These are phyloP conservation scores for Catocala fraxini DNA, from an alignment of 2,888 invertebrate genomes.

Conservation along the genomic window DNA sequence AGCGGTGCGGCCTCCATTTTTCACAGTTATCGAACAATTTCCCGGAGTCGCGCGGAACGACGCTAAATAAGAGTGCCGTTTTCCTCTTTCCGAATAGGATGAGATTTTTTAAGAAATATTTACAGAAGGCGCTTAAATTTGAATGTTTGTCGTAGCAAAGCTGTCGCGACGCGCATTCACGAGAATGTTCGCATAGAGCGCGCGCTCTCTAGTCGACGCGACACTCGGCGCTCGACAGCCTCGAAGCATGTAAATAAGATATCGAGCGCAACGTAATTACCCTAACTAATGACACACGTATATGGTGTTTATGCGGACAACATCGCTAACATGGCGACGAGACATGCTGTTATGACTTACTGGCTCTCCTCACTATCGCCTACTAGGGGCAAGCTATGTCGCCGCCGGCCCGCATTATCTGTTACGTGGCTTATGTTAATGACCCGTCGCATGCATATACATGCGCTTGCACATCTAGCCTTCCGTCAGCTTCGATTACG, in stretches of 20 bases:
- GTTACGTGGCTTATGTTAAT: conserved; percentile 44
- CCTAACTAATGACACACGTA: conserved; percentile 57
- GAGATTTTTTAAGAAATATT: conserved; percentile 19
- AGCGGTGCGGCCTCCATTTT: conserved; percentile 75
- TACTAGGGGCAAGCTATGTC: conserved; percentile 32
- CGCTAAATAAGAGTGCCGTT: conserved; percentile 73
- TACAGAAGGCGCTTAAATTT: conserved; percentile 3
- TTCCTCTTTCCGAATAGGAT: conserved; percentile 49
- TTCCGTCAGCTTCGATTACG: conserved; percentile 26
- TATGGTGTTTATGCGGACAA: conserved; percentile 54
- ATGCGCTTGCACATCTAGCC: conserved; percentile 20
- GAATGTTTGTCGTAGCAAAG: too few relatives aligned
- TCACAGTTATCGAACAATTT: conserved; percentile 82
- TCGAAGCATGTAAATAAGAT: conserved; percentile 57
- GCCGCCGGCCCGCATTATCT: conserved; percentile 23
- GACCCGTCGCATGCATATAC: conserved; percentile 24
- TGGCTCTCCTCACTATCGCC: conserved; percentile 46
- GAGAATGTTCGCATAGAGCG: background rate
- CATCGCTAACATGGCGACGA: conserved; percentile 44
- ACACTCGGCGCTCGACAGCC: conserved; percentile 29
- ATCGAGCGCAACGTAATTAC: conserved; percentile 52
- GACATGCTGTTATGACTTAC: conserved; percentile 42
- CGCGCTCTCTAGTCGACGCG: background rate
- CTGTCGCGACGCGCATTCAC: too few relatives aligned
- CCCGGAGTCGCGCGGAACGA: conserved; percentile 58